phyloP scores from a whole-genome alignment of 2,113 vertebrate genomes.

The Grammomys surdaster region DNA sequence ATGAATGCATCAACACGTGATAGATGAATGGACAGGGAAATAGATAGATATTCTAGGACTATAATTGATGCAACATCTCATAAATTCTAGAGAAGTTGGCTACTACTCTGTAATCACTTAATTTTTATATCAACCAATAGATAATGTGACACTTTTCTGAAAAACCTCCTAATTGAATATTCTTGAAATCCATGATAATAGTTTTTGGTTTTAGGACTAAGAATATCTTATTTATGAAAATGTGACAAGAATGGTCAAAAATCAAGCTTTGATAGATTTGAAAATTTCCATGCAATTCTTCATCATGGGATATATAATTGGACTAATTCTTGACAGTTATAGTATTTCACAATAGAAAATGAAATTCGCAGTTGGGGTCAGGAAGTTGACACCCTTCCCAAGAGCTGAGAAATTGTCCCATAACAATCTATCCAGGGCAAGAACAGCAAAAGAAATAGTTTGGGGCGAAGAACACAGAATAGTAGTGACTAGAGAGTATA shows the following conservation, averaged over 20 bases:
- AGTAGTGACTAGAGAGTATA: accelerated
- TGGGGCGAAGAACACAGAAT: background rate
- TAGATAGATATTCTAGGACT: background rate
- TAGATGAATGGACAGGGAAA: background rate
- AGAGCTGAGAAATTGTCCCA: background rate
- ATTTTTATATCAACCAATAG: background rate
- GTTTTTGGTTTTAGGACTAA: background rate
- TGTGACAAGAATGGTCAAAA: background rate
- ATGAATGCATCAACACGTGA: background rate
- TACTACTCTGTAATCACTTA: background rate
- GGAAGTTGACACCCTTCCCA: background rate
- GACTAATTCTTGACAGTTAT: background rate
- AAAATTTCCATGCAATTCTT: background rate
- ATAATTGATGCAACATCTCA: background rate
- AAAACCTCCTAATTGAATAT: background rate
- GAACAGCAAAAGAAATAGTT: background rate
- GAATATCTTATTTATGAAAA: background rate
- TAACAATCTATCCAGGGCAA: background rate
- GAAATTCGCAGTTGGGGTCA: background rate
- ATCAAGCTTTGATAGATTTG: background rate
- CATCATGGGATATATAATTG: background rate
- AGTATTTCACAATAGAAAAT: background rate
- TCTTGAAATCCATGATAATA: background rate
- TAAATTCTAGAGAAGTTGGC: background rate
- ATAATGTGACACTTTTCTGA: background rate